Conservation (phyloP, 2,888 invertebrate genomes). For the Drosophila helvetica region DNA sequence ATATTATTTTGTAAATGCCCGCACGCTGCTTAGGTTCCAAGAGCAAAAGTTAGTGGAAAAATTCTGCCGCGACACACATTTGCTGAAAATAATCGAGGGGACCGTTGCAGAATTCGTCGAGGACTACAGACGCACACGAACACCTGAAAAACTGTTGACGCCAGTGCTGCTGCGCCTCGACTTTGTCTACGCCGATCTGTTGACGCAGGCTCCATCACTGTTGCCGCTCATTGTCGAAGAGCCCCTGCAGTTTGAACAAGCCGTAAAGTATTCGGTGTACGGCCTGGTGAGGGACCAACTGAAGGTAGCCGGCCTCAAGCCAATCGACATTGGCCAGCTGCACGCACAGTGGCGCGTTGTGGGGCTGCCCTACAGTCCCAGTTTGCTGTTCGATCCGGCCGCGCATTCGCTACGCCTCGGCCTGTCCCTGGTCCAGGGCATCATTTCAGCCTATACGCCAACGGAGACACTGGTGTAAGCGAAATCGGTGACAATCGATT, state of each 20-base stretch:
- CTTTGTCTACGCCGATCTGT: conserved; percentile 69
- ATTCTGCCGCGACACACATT: conserved; percentile 67
- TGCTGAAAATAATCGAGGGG: conserved; percentile 69
- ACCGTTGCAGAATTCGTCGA: conserved; percentile 59
- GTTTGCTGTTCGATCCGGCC: conserved; percentile 64
- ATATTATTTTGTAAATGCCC: background rate
- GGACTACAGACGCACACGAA: conserved; percentile 56
- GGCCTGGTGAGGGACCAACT: conserved; percentile 59
- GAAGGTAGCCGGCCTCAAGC: conserved; percentile 39
- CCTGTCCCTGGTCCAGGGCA: conserved; percentile 70
- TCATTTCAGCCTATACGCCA: conserved; percentile 76
- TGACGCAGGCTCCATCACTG: conserved; percentile 46
- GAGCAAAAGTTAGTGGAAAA: conserved; percentile 75
- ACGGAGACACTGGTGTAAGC: conserved; percentile 76
- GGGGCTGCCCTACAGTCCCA: conserved; percentile 69
- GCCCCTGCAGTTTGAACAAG: conserved; percentile 75
- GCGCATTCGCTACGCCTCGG: conserved; percentile 61
- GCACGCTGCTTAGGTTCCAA: conserved; percentile 65
- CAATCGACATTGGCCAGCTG: conserved; percentile 76
- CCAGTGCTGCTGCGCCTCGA: conserved; percentile 71
- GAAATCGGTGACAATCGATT: background rate
- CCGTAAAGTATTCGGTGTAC: conserved; percentile 75
- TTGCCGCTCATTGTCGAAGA: conserved; percentile 74
- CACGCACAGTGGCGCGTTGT: conserved; percentile 77
- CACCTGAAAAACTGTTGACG: conserved; percentile 74